Percentiles rank a stretch among this genome's conserved stretches.
These are phyloP conservation scores for Catostomus latipinnis DNA, from an alignment of 2,797 vertebrate genomes.

Conservation along the genomic window DNA sequence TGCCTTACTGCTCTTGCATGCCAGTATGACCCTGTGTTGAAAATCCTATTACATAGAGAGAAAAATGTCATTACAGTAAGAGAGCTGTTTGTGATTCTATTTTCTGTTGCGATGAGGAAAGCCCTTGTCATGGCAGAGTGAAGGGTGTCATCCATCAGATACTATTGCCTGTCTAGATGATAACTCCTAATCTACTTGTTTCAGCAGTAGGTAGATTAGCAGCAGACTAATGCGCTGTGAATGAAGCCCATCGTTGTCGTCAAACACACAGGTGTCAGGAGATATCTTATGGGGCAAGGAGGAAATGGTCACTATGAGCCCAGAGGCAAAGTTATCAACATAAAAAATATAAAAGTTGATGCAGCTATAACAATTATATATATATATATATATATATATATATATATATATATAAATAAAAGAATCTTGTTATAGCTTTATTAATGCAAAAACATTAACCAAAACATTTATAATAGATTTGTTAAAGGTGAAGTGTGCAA, in stretches of 20 bases:
- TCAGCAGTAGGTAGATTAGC: constrained; percentile 69
- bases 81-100: constrained; percentile 55
- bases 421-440: background rate
- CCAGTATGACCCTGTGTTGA: constrained; percentile 15
- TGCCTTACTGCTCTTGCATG: background rate
- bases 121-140: constrained; percentile 46
- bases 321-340: background rate
- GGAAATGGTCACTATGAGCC: constrained; percentile 16
- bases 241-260: constrained; percentile 34
- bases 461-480: background rate
- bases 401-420: no score
- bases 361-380: background rate
- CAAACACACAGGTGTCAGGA: constrained; percentile 40
- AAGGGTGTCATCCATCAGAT: constrained; percentile 65
- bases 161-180: constrained; percentile 59
- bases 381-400: no score
- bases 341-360: background rate
- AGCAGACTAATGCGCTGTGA: constrained; percentile 63
- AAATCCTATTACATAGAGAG: constrained; percentile 46
- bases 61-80: constrained; percentile 50
- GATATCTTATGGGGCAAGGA: constrained; percentile 1
- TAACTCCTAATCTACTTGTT: constrained; percentile 68
- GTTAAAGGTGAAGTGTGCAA: background rate
- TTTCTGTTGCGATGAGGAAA: constrained; percentile 45
- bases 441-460: background rate